Percentiles rank a stretch among this genome's conserved stretches.
Evolutionary conservation across 2,113 vertebrate genomes (phyloP).

Genomic region (Indicator indicator): DNA sequence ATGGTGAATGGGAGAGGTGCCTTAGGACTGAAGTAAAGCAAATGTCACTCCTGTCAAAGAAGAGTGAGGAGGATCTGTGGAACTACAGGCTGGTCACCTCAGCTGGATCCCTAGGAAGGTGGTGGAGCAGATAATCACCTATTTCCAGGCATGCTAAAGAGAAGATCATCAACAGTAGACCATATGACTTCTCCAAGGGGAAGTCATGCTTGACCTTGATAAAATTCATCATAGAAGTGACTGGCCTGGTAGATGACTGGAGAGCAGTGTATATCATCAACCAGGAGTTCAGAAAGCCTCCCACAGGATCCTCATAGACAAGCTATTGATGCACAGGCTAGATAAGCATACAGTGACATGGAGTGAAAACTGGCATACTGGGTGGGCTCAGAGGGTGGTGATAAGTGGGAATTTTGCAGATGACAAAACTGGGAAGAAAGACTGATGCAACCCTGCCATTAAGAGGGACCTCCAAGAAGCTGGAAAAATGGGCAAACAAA

Average conservation of each 20-base stretch:
- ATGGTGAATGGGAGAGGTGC: neutral
- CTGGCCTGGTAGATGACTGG: neutral
- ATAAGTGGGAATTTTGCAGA: neutral
- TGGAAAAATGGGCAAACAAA: neutral
- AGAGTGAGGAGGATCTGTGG: no score
- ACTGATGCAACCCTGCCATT: neutral
- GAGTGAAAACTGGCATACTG: neutral
- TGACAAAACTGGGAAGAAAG: neutral
- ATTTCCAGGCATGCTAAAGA: no score
- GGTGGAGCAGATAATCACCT: no score
- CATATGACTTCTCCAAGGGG: no score
- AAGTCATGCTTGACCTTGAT: no score
- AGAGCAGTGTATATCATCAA: neutral
- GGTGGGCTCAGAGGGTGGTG: neutral
- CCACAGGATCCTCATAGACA: neutral
- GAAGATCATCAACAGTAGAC: no score
- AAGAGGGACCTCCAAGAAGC: neutral
- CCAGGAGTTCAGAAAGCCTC: no score
- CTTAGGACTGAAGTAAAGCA: neutral
- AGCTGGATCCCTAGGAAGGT: no score
- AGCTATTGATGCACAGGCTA: neutral
- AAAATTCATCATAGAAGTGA: no score
- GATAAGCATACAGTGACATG: neutral
- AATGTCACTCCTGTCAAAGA: no score
- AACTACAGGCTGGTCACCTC: no score